Evolutionary conservation across 2,888 invertebrate genomes (phyloP).

Genomic region (Scaptomyza parva): DNA sequence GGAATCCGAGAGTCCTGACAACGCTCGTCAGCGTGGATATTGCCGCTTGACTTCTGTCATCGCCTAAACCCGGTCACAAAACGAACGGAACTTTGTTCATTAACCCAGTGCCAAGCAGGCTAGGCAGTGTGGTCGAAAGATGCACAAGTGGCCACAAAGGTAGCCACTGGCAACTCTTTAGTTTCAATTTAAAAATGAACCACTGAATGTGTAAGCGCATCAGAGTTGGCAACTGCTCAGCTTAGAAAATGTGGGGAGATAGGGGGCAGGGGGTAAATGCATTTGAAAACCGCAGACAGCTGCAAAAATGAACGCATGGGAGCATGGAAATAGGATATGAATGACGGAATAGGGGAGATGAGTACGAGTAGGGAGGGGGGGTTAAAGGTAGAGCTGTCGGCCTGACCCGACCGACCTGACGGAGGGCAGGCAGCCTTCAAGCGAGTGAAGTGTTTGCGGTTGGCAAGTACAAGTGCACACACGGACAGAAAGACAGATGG

Average conservation of each 20-base stretch:
- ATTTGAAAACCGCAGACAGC: slow-evolving; percentile 61
- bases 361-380: too few species aligned
- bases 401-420: slow-evolving; percentile 20
- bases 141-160: slow-evolving; percentile 48
- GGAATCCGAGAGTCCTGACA: slow-evolving; percentile 12
- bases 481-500: slow-evolving; percentile 35
- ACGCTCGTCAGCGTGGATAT: slow-evolving; percentile 27
- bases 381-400: slow-evolving; percentile 18
- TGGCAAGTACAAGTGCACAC: slow-evolving; percentile 75
- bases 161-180: slow-evolving; percentile 52
- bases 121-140: slow-evolving; percentile 30
- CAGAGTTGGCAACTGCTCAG: slow-evolving; percentile 17
- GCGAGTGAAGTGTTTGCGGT: slow-evolving; percentile 79
- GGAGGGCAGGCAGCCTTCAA: slow-evolving; percentile 69
- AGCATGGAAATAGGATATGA: slow-evolving; percentile 16
- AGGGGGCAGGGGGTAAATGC: slow-evolving; percentile 23
- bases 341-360: background rate
- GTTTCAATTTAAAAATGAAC: slow-evolving; percentile 63
- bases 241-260: too few species aligned
- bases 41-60: slow-evolving; percentile 42
- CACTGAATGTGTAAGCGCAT: slow-evolving; percentile 36
- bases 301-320: slow-evolving; percentile 45
- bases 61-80: slow-evolving; percentile 2
- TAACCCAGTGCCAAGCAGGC: slow-evolving; percentile 23
- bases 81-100: slow-evolving; percentile 50